phyloP scores from a whole-genome alignment of 1,140 invertebrate genomes.

The Gryon sp. region DNA sequence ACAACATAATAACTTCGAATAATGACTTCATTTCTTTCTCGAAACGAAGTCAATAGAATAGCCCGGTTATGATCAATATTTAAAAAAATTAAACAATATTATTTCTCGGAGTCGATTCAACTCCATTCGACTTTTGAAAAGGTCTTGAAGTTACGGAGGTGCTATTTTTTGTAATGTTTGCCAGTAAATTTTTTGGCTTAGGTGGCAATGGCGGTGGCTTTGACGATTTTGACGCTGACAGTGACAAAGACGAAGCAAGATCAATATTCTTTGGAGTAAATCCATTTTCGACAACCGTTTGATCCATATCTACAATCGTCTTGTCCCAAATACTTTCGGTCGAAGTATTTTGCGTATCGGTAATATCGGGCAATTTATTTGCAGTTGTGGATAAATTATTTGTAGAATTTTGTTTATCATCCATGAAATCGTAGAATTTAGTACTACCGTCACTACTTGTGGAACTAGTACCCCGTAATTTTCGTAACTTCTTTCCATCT shows the following conservation, averaged over 20 bases:
- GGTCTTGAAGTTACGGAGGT: constrained; percentile 68
- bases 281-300: constrained; percentile 73
- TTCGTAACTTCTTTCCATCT: constrained; percentile 73
- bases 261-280: constrained; percentile 52
- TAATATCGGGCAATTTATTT: constrained; percentile 31
- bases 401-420: constrained; percentile 65
- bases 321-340: constrained; percentile 65
- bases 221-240: constrained; percentile 67
- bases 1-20: constrained; percentile 5
- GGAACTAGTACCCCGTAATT: constrained; percentile 61
- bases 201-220: constrained; percentile 78
- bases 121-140: constrained; percentile 65
- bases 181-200: constrained; percentile 70
- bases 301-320: constrained; percentile 72
- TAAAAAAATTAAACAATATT: constrained; percentile 3
- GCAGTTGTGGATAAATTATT: constrained; percentile 7
- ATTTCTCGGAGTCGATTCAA: constrained; percentile 18
- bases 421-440: constrained; percentile 74
- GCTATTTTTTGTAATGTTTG: constrained; percentile 60
- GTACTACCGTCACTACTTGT: constrained; percentile 69
- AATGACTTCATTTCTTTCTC: constrained; percentile 1
- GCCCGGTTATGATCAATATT: not conserved
- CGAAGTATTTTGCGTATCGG: constrained; percentile 7
- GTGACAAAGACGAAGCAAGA: constrained; percentile 25
- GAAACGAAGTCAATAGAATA: constrained; percentile 5